Conservation (phyloP, 2,888 invertebrate species). For the Drosophila infuscata region DNA sequence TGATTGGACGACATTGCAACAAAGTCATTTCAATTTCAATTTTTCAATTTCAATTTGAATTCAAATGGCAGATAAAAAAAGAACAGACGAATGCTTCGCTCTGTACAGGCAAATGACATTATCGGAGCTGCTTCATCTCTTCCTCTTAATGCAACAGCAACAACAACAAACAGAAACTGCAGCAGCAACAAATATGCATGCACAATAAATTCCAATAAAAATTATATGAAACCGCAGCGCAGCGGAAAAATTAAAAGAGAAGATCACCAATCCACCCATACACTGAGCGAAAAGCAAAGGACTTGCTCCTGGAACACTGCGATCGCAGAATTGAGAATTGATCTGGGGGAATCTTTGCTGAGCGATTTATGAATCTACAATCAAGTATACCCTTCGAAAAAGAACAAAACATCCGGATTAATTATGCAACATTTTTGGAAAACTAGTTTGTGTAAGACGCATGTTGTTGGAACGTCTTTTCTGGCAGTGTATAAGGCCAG, state of each 20-base stretch:
- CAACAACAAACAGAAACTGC: slow-evolving; percentile 2
- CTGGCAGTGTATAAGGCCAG: slow-evolving; percentile 27
- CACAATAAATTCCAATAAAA: slow-evolving; percentile 75
- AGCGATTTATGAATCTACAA: background rate
- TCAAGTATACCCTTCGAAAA: background rate
- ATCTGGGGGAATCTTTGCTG: background rate
- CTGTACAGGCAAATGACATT: slow-evolving; percentile 57
- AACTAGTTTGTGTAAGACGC: background rate
- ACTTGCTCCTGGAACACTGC: background rate
- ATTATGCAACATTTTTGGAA: background rate
- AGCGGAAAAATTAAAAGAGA: slow-evolving; percentile 38
- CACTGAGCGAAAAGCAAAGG: slow-evolving; percentile 31
- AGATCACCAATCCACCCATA: slow-evolving; percentile 36
- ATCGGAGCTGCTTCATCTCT: slow-evolving; percentile 60
- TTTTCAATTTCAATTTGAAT: slow-evolving; percentile 63
- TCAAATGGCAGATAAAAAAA: slow-evolving; percentile 47
- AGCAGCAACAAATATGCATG: slow-evolving; percentile 46
- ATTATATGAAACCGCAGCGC: slow-evolving; percentile 29
- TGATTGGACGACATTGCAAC: slow-evolving; percentile 71
- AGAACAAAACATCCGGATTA: no score
- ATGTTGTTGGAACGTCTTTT: background rate
- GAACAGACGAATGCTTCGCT: slow-evolving; percentile 26
- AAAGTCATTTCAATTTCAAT: slow-evolving; percentile 69
- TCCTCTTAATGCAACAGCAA: slow-evolving; percentile 49
- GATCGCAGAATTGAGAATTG: background rate